Evolutionary conservation across 2,113 vertebrate genomes (phyloP), one percentile per base, ranked within the genome.

Genomic region (Stegostoma tigrinum): DNA sequence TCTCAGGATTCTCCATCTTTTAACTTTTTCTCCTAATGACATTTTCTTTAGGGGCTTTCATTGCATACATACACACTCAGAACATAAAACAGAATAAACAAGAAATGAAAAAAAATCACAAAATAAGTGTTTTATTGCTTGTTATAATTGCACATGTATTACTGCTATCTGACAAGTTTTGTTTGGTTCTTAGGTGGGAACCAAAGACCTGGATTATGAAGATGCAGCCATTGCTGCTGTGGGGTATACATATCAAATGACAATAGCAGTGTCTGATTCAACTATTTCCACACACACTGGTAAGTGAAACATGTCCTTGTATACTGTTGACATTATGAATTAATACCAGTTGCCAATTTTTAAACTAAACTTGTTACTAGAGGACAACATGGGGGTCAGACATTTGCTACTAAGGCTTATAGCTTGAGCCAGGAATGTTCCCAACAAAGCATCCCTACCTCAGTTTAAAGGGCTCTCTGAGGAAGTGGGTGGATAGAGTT

Each of bases 161-260:
- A 30, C 7, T 95, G 30, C n/a, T 24, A 75, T 24, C 48, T 85
- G 70, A 42, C 48, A 80, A 66, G 70, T 23, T 80, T 55, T 19
- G 21, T 78, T 95, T 86, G n/a, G 8, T 24, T 96, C 72, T 87
- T 96, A 95, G 96, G 96, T 96, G 95, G 94, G 94, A 72, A 83
- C 94, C 12, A 70, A 96, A 90, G 95, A 96, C 1, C 72, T 97
- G 95, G 96, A 96, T 96, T 97, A 96, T 42, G 96, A 97, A 91
- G 64, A 97, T 96, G 7, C 96, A 94, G 86, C 93, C 61, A 68
- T 96, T 67, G 78, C 7, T 96, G 95, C 96, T 96, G 96, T 42
- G 96, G 96, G 96, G 38, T 96, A 95, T 2, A 87, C 95, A 42
- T 42, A 94, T 45, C 72, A 96, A 96, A 96, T 96, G 3, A 96